Conservation (phyloP, 2,888 invertebrate genomes). For the Cryptophagus acutangulus region DNA sequence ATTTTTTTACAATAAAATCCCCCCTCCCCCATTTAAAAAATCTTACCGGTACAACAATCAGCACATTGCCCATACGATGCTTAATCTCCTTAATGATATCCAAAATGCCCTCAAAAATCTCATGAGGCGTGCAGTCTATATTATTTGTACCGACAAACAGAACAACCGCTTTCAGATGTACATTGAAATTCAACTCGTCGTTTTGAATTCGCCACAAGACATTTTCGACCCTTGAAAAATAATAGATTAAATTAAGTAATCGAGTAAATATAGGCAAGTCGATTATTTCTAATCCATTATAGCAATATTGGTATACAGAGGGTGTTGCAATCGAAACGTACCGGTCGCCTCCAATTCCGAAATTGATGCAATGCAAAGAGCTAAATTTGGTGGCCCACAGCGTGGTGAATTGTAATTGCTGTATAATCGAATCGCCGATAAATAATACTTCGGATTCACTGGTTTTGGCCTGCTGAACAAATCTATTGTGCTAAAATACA, state of each 20-base stretch:
- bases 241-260: too few species aligned
- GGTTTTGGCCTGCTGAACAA: slow-evolving; percentile 57
- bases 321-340: too few species aligned
- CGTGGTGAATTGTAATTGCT: slow-evolving; percentile 56
- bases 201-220: slow-evolving; percentile 64
- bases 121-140: slow-evolving; percentile 55
- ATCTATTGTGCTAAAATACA: slow-evolving; percentile 55
- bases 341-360: slow-evolving; percentile 65
- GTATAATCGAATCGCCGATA: slow-evolving; percentile 64
- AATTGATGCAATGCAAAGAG: slow-evolving; percentile 64
- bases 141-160: slow-evolving; percentile 65
- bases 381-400: slow-evolving; percentile 63
- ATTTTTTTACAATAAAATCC: not conserved
- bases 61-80: slow-evolving; percentile 53
- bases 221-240: slow-evolving; percentile 53
- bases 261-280: not conserved
- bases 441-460: slow-evolving; percentile 62
- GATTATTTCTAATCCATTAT: too few species aligned
- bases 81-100: slow-evolving; percentile 56
- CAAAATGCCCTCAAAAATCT: slow-evolving; percentile 59
- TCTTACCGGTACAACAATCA: slow-evolving; percentile 56
- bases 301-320: too few species aligned
- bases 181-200: slow-evolving; percentile 62
- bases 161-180: slow-evolving; percentile 63
- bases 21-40: too few species aligned